Conservation (phyloP, 1,140 invertebrate species). For the Drosophila quadrilineata region DNA sequence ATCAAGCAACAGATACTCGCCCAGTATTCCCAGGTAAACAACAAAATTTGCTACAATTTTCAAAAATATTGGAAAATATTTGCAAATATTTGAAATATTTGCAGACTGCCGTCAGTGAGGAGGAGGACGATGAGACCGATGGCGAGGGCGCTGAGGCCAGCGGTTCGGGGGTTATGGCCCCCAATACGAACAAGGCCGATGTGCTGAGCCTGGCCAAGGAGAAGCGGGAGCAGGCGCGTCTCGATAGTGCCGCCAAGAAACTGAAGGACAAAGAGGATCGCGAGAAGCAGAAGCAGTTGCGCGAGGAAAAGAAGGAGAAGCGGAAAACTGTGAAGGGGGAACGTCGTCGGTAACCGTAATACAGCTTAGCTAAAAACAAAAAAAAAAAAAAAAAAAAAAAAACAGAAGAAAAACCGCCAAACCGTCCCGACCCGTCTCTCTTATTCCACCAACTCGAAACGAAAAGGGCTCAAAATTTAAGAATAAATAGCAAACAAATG, state of each 20-base stretch:
- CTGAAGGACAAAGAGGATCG: slow-evolving; percentile 94
- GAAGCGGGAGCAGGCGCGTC: slow-evolving; percentile 88
- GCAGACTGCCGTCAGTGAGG: slow-evolving; percentile 65
- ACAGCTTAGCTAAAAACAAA: neutral
- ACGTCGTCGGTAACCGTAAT: slow-evolving; percentile 87
- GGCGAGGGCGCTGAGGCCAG: slow-evolving; percentile 82
- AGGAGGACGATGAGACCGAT: slow-evolving; percentile 76
- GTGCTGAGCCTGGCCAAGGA: slow-evolving; percentile 89
- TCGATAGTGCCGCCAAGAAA: slow-evolving; percentile 91
- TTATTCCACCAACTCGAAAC: too few species aligned
- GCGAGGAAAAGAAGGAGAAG: slow-evolving; percentile 94
- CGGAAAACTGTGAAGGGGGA: slow-evolving; percentile 93
- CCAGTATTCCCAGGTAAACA: slow-evolving; percentile 87
- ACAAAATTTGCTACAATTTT: too few species aligned
- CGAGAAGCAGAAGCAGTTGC: slow-evolving; percentile 90
- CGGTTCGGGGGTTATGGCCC: slow-evolving; percentile 81
- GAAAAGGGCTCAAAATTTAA: slow-evolving; percentile 6
- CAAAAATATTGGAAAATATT: neutral
- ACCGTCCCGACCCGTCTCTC: too few species aligned
- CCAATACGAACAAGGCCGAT: slow-evolving; percentile 89
- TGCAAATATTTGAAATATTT: slow-evolving; percentile 21
- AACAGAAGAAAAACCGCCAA: too few species aligned
- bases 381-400: neutral
- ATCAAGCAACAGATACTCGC: slow-evolving; percentile 91
- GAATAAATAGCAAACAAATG: neutral